Conservation (phyloP, 1,140 invertebrate species). For the Drosophila ficusphila region DNA sequence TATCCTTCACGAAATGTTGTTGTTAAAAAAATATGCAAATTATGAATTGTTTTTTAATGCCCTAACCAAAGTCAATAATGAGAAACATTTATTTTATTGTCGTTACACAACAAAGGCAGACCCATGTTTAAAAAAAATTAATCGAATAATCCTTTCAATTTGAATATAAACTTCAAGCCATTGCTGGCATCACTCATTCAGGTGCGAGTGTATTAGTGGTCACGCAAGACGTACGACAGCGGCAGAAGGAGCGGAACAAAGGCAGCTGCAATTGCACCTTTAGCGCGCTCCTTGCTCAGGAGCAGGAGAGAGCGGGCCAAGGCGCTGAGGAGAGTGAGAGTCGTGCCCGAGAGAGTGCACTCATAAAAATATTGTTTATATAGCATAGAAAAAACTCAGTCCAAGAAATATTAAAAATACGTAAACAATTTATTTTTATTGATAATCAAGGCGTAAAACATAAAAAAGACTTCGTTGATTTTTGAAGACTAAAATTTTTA, state of each 20-base stretch:
- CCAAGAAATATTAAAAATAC: too few species aligned
- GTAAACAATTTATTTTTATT: too few species aligned
- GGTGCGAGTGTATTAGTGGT: conserved; percentile 55
- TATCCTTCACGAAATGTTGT: neutral
- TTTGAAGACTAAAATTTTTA: too few species aligned
- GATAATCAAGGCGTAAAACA: too few species aligned
- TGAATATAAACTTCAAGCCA: neutral
- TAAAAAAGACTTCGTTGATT: too few species aligned
- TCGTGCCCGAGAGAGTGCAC: conserved; percentile 21
- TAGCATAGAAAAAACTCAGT: too few species aligned
- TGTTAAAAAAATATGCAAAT: too few species aligned
- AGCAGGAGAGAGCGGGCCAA: conserved; percentile 30
- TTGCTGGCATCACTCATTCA: conserved; percentile 12
- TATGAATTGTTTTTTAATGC: too few species aligned
- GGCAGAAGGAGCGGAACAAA: conserved; percentile 52
- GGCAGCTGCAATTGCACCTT: conserved; percentile 82
- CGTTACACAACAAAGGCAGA: too few species aligned
- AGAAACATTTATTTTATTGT: too few species aligned
- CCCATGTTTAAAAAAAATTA: neutral
- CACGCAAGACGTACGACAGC: conserved; percentile 67
- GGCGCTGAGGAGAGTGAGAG: neutral
- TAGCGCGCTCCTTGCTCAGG: conserved; percentile 56
- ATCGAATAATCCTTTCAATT: neutral
- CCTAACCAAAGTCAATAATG: too few species aligned
- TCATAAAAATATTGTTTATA: neutral